Evolutionary conservation across 2,113 vertebrate genomes (phyloP).

Genomic region (Triplophysa rosa): DNA sequence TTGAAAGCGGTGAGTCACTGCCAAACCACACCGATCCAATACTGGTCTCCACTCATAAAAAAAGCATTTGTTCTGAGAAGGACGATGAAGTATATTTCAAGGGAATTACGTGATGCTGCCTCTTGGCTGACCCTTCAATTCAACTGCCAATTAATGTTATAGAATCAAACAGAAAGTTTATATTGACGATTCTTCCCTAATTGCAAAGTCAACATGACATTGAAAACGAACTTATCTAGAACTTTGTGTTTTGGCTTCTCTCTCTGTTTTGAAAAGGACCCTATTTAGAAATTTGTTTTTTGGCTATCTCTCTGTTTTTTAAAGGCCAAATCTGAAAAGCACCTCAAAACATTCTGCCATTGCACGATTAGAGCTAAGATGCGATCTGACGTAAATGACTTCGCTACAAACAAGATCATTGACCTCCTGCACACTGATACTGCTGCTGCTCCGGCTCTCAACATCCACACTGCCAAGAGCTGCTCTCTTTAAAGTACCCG

Average conservation of each 20-base stretch:
- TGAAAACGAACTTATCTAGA: too few species aligned
- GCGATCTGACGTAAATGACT: constrained; percentile 19
- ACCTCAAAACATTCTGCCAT: constrained; percentile 31
- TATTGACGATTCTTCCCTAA: neutral
- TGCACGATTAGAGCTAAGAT: constrained; percentile 33
- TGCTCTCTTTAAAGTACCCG: constrained; percentile 21
- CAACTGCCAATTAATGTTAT: constrained; percentile 10
- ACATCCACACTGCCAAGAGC: constrained; percentile 16
- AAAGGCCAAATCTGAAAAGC: constrained; percentile 23
- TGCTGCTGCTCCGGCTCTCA: constrained; percentile 4
- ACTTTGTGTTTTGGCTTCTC: neutral
- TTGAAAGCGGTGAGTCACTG: constrained; percentile 39
- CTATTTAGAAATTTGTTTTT: neutral
- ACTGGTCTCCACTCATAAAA: constrained; percentile 35
- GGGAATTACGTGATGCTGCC: constrained; percentile 17
- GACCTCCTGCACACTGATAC: neutral
- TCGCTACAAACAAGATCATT: constrained; percentile 30
- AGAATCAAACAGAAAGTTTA: neutral
- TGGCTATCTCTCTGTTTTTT: constrained; percentile 18
- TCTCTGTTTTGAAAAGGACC: neutral
- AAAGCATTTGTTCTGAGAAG: constrained; percentile 12
- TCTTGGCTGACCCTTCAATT: constrained; percentile 31
- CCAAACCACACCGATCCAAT: constrained; percentile 19
- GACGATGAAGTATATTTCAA: neutral
- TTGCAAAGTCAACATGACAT: constrained; percentile 18